Conservation (phyloP, 1,140 invertebrate species). For the Limonius californicus region DNA sequence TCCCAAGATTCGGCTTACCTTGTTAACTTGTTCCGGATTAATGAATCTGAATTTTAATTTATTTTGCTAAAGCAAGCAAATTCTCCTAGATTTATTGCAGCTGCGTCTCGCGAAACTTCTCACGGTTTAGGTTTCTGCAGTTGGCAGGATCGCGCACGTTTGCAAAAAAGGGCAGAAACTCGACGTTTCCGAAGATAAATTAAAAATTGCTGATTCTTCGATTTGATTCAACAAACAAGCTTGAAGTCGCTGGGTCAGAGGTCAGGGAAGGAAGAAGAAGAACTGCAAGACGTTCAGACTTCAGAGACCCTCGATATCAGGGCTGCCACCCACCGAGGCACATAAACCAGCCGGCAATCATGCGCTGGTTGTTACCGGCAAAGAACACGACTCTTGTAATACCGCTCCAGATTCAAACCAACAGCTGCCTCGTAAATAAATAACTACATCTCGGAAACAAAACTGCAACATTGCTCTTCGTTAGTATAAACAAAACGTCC, state of each 20-base stretch:
- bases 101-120: background rate
- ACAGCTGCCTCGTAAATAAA: constrained; percentile 35
- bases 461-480: constrained; percentile 31
- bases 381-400: constrained; percentile 35
- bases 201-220: background rate
- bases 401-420: constrained; percentile 35
- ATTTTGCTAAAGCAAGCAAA: constrained; percentile 22
- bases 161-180: too few relatives aligned
- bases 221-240: background rate
- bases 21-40: constrained; percentile 41
- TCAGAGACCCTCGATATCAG: constrained; percentile 24
- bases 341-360: constrained; percentile 40
- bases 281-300: constrained; percentile 30
- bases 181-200: too few relatives aligned
- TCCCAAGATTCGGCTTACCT: constrained; percentile 37
- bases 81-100: constrained; percentile 1
- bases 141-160: too few relatives aligned
- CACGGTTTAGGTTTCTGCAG: background rate
- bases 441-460: constrained; percentile 35
- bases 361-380: constrained; percentile 36
- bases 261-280: constrained; percentile 20
- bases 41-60: constrained; percentile 44
- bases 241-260: constrained; percentile 21
- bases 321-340: constrained; percentile 36
- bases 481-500: constrained; percentile 18